Conservation (phyloP, 2,888 invertebrate species). For the Resseliella maxima region DNA sequence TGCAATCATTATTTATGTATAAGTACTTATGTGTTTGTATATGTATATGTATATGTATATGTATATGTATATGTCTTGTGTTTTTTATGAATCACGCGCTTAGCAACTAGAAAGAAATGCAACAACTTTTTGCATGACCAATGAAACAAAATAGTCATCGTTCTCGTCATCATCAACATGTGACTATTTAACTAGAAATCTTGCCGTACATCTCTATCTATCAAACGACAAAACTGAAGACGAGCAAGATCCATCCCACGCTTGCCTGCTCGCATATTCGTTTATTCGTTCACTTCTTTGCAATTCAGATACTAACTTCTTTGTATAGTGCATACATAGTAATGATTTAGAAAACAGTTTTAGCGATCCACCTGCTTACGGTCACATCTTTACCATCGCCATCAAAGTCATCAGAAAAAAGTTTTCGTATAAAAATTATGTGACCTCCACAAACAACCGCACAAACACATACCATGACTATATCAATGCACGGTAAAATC, state of each 20-base stretch:
- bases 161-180: conserved; percentile 19
- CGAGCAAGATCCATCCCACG: conserved; percentile 8
- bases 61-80: not conserved
- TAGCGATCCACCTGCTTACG: conserved; percentile 42
- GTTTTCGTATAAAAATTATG: conserved; percentile 44
- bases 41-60: no score
- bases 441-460: not conserved
- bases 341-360: conserved; percentile 39
- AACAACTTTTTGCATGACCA: not conserved
- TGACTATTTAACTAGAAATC: conserved; percentile 46
- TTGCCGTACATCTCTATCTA: conserved; percentile 22
- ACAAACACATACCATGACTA: not conserved
- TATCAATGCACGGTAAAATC: no score
- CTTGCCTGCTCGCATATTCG: not conserved
- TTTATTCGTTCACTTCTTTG: not conserved
- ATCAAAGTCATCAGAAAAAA: conserved; percentile 48
- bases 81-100: no score
- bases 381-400: conserved; percentile 44
- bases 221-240: conserved; percentile 34
- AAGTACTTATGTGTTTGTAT: no score
- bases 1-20: conserved; percentile 50
- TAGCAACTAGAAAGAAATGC: no score
- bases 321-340: conserved; percentile 28
- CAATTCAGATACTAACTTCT: conserved; percentile 20
- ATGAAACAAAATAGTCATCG: not conserved